A percentile compares a stretch with the other conserved stretches of the same genome.
These are phyloP conservation scores for Phalacrocorax carbo DNA, from an alignment of 2,113 vertebrate genomes.

Conservation along the genomic window DNA sequence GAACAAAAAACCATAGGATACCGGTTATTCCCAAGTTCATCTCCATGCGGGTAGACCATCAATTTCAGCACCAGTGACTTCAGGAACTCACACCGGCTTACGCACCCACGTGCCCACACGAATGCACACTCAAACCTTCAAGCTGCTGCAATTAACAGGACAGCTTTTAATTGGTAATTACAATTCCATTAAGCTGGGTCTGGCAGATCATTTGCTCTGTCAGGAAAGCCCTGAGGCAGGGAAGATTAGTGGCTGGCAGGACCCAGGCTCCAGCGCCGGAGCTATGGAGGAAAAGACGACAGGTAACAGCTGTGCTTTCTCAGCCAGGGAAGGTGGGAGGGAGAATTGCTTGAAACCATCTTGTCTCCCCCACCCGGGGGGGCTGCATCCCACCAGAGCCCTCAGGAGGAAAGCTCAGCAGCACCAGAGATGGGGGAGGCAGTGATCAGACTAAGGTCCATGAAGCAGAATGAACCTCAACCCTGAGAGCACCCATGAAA, in stretches of 20 bases:
- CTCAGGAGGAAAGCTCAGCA: neutral
- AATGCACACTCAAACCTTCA: constrained; percentile 12
- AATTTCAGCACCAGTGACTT: neutral
- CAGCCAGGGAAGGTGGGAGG: neutral
- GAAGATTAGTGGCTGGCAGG: constrained; percentile 50
- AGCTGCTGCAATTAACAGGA: constrained; percentile 63
- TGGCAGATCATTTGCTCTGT: constrained; percentile 67
- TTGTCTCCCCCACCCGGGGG: neutral
- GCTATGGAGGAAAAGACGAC: neutral
- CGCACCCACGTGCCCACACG: neutral
- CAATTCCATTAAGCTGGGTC: constrained; percentile 61
- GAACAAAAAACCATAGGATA: neutral
- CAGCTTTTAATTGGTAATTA: constrained; percentile 73
- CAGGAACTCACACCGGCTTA: neutral
- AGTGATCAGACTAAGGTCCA: neutral
- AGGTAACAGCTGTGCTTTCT: constrained; percentile 2
- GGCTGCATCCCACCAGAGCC: neutral
- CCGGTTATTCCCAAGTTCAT: neutral
- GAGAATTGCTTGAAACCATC: neutral
- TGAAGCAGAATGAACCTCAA: neutral
- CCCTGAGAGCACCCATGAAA: rapidly evolving
- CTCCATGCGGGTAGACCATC: neutral
- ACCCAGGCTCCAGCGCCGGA: neutral
- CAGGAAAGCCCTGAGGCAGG: constrained; percentile 45
- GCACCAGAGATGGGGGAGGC: neutral